phyloP scores from a whole-genome alignment of 2,888 invertebrate species.

The Phyto melanocephala region DNA sequence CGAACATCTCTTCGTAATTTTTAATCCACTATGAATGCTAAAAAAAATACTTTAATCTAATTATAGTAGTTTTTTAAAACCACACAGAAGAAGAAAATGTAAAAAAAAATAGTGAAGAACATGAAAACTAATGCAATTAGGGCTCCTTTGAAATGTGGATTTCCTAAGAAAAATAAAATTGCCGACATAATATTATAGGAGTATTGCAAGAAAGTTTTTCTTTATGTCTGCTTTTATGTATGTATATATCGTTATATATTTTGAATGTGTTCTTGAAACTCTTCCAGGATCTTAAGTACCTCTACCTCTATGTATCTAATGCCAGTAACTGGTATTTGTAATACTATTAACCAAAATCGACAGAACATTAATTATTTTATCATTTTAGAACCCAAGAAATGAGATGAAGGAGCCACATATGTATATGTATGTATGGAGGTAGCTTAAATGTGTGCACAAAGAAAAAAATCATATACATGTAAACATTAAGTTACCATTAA shows the following conservation, averaged over 20 bases:
- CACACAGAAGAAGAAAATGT: not conserved
- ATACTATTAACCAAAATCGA: slow-evolving; percentile 42
- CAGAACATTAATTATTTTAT: slow-evolving; percentile 57
- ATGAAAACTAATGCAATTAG: slow-evolving; percentile 21
- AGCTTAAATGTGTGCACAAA: not conserved
- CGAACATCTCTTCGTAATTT: not conserved
- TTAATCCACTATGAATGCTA: not conserved
- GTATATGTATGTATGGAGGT: not conserved
- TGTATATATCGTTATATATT: slow-evolving; percentile 2
- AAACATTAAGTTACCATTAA: slow-evolving; percentile 58
- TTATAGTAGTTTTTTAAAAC: slow-evolving; percentile 3
- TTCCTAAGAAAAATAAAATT: slow-evolving; percentile 23
- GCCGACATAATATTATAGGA: slow-evolving; percentile 22
- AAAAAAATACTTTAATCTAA: slow-evolving; percentile 28
- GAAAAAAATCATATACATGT: not conserved
- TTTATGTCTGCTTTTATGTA: not conserved
- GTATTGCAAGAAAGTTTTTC: not conserved
- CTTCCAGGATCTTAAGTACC: not conserved
- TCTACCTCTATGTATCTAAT: not conserved
- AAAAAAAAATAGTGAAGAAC: not conserved
- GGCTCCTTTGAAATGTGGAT: slow-evolving; percentile 3
- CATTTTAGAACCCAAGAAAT: slow-evolving; percentile 15
- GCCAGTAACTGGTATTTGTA: not conserved
- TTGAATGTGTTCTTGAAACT: slow-evolving; percentile 18
- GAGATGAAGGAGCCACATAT: not conserved